A percentile compares a stretch with the other conserved stretches of the same genome.
These are phyloP conservation scores for Lepidocolaptes lacrymiger DNA, from an alignment of 2,797 vertebrate species.

Conservation along the genomic window DNA sequence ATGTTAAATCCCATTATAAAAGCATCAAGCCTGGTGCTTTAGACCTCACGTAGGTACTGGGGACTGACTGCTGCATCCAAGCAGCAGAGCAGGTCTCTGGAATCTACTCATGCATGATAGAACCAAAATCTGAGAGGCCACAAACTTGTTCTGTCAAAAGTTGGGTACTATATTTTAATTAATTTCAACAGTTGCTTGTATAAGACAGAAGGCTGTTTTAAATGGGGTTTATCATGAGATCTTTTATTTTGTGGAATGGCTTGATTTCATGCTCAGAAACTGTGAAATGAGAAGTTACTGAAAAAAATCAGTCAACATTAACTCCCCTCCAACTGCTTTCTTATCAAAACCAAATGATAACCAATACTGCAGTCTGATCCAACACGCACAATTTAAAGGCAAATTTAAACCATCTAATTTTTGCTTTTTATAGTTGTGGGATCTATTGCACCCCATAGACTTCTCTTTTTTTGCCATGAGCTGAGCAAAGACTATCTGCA, in stretches of 20 bases:
- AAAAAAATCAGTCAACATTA: neutral
- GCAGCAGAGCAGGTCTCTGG: neutral
- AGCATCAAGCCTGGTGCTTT: neutral
- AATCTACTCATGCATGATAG: neutral
- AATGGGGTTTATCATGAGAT: neutral
- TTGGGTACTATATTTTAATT: neutral
- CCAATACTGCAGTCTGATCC: neutral
- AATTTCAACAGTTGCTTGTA: neutral
- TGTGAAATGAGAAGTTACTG: constrained; percentile 39
- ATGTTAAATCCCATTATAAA: neutral
- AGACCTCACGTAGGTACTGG: neutral
- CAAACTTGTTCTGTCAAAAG: neutral
- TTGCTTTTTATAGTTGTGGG: neutral
- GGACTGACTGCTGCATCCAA: neutral
- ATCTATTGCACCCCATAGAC: neutral
- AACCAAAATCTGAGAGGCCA: neutral
- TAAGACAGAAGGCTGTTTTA: constrained; percentile 16
- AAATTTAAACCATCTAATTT: neutral
- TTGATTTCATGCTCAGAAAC: constrained; percentile 47
- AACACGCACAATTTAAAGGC: neutral
- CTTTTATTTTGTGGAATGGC: neutral
- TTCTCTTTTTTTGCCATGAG: neutral
- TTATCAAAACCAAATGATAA: neutral
- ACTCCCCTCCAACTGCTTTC: neutral
- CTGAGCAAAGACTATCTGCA: neutral